These are phyloP conservation scores for Norana najaformis DNA, from an alignment of 2,888 invertebrate species.

Conservation along the genomic window DNA sequence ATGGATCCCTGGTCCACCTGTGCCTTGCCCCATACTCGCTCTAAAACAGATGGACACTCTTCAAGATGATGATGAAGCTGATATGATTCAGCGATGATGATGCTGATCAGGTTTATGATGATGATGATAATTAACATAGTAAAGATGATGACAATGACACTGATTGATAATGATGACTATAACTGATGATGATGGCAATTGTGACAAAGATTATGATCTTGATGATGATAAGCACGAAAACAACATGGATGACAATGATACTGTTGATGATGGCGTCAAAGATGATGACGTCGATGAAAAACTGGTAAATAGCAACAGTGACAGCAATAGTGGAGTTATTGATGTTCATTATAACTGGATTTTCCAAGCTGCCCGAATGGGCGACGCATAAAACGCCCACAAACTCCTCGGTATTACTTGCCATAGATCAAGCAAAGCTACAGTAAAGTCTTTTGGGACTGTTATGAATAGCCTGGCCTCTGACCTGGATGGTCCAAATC, in stretches of 20 bases:
- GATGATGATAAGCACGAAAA: neutral
- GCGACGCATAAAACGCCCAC: neutral
- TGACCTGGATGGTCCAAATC: neutral
- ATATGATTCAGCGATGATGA: neutral
- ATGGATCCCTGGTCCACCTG: too few relatives aligned
- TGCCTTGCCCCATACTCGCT: too few relatives aligned
- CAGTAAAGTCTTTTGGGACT: neutral
- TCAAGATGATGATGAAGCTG: too few relatives aligned
- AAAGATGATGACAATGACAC: neutral
- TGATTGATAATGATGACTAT: neutral
- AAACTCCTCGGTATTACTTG: neutral
- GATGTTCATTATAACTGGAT: neutral
- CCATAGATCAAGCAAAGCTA: neutral
- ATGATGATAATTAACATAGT: neutral
- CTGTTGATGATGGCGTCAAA: neutral
- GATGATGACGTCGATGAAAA: neutral
- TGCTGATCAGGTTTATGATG: too few relatives aligned
- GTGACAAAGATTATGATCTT: too few relatives aligned
- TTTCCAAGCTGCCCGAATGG: neutral
- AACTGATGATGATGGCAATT: too few relatives aligned
- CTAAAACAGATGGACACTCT: neutral
- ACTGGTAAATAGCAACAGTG: neutral
- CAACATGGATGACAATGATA: neutral
- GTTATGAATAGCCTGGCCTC: neutral
- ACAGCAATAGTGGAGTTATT: slow-evolving; percentile 3